These are phyloP conservation scores for Thalassarche chlororhynchos DNA, from an alignment of 2,113 vertebrate species.

Conservation along the genomic window DNA sequence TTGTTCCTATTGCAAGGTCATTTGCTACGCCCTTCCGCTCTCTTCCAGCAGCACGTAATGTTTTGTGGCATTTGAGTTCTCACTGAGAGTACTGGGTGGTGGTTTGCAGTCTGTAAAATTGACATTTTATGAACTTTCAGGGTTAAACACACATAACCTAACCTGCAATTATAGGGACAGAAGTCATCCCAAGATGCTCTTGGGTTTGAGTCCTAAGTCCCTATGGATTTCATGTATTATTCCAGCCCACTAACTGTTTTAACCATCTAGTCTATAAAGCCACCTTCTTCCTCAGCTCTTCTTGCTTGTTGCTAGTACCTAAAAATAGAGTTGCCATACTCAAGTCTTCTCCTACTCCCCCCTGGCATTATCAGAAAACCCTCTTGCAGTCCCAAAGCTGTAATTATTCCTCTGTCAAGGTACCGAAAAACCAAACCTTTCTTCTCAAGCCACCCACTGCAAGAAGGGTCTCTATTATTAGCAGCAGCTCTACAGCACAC, in stretches of 20 bases:
- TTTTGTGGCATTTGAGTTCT: not conserved
- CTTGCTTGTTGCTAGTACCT: not conserved
- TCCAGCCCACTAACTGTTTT: not conserved
- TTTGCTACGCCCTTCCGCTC: not conserved
- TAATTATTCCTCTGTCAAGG: not conserved
- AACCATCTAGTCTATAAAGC: not conserved
- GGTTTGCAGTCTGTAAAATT: not conserved
- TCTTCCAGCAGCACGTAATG: not conserved
- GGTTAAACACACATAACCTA: not conserved
- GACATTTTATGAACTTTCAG: not conserved
- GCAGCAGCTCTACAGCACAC: not conserved
- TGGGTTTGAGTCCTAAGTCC: not conserved
- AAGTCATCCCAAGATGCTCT: not conserved
- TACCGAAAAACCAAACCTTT: not conserved
- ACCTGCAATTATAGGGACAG: not conserved
- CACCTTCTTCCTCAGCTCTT: not conserved
- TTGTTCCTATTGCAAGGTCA: not conserved
- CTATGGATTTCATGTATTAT: not conserved
- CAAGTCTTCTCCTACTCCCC: not conserved
- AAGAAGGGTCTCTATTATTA: not conserved
- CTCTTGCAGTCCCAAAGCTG: not conserved
- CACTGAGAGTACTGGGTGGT: not conserved
- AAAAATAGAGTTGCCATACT: not conserved
- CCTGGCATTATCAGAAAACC: not conserved
- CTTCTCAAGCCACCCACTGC: not conserved